Evolutionary conservation across 2,797 vertebrate species (phyloP).

Genomic region (Champsocephalus gunnari): DNA sequence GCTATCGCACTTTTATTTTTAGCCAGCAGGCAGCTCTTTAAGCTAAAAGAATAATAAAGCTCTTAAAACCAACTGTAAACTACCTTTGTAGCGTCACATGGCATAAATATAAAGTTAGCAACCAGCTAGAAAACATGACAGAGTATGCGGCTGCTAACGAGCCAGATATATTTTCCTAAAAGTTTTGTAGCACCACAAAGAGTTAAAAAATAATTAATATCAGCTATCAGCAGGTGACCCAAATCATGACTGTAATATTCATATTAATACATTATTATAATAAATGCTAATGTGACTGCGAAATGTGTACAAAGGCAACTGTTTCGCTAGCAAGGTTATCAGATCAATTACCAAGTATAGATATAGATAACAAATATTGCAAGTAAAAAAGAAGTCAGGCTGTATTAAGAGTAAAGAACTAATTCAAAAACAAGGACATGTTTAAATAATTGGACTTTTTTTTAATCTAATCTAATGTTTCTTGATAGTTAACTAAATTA

Average conservation of each 20-base stretch:
- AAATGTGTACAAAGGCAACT: background rate
- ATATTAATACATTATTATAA: too few species aligned
- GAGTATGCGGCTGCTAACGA: background rate
- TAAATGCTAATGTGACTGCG: background rate
- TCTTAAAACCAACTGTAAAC: background rate
- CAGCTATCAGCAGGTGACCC: background rate
- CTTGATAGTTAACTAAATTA: background rate
- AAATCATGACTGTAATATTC: background rate
- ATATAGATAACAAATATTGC: too few species aligned
- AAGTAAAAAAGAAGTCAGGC: background rate
- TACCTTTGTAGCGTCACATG: background rate
- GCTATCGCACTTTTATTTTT: background rate
- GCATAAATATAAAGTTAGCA: background rate
- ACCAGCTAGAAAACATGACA: background rate
- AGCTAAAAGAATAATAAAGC: background rate
- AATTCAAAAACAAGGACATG: background rate
- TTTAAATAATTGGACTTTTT: background rate
- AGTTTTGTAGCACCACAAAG: too few species aligned
- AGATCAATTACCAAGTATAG: background rate
- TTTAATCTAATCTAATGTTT: background rate
- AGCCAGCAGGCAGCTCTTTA: background rate
- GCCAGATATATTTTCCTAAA: too few species aligned
- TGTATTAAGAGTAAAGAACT: conserved; percentile 1
- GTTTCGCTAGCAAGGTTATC: background rate
- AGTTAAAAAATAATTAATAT: background rate